phyloP scores from a whole-genome alignment of 2,888 invertebrate genomes.

The Calliphora vomitoria region DNA sequence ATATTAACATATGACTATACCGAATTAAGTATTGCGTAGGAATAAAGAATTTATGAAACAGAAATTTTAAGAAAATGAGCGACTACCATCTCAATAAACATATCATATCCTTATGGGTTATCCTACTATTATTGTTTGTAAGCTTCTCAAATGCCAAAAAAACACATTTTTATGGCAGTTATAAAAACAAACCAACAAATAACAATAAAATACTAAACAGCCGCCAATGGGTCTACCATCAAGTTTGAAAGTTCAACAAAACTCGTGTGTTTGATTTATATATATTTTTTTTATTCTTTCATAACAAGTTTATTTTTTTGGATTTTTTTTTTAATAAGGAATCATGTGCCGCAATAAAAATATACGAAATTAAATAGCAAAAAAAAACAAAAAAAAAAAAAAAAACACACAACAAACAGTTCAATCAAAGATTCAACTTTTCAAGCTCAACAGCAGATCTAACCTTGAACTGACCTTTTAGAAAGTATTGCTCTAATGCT shows the following conservation, averaged over 20 bases:
- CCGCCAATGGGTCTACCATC: constrained; percentile 12
- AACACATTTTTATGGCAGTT: constrained; percentile 9
- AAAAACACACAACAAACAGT: not conserved
- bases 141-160: not conserved
- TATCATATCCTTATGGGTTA: not conserved
- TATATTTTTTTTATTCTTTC: not conserved
- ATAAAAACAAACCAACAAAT: constrained; percentile 12
- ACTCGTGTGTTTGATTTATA: constrained; percentile 14
- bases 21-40: too few relatives aligned
- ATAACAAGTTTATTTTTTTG: not conserved
- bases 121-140: not conserved
- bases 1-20: too few relatives aligned
- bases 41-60: too few relatives aligned
- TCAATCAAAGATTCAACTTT: constrained; percentile 25
- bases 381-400: too few relatives aligned
- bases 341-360: constrained; percentile 6
- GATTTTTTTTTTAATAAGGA: not conserved
- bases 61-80: too few relatives aligned
- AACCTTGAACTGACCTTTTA: constrained; percentile 71
- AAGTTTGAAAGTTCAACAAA: constrained; percentile 8
- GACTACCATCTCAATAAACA: not conserved
- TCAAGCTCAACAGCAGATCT: constrained; percentile 17
- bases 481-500: constrained; percentile 52
- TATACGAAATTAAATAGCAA: not conserved
- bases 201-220: not conserved